These are phyloP conservation scores for Sesia bembeciformis DNA, from an alignment of 2,888 invertebrate genomes.

Conservation along the genomic window DNA sequence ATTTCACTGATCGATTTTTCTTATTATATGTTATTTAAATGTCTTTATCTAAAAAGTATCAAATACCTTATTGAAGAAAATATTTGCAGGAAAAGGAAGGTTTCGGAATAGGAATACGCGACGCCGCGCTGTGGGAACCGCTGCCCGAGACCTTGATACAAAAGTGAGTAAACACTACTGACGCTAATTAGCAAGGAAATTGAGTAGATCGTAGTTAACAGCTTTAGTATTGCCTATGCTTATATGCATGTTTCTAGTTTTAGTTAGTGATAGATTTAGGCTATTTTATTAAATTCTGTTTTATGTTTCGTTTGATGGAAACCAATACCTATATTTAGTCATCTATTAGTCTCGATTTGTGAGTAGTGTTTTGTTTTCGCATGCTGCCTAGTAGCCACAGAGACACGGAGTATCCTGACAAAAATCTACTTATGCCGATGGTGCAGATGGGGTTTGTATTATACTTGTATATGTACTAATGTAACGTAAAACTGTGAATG, in stretches of 20 bases:
- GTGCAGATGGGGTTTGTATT: slow-evolving; percentile 66
- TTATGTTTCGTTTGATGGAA: background rate
- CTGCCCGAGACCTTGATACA: slow-evolving; percentile 46
- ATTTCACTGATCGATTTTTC: too few relatives aligned
- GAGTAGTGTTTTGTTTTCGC: slow-evolving; percentile 62
- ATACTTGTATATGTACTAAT: background rate
- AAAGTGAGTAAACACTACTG: slow-evolving; percentile 35
- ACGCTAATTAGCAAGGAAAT: background rate
- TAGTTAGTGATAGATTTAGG: slow-evolving; percentile 6
- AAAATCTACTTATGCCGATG: slow-evolving; percentile 45
- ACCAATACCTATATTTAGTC: slow-evolving; percentile 1
- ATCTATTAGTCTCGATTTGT: slow-evolving; percentile 26
- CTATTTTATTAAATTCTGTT: slow-evolving; percentile 1
- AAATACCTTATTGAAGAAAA: too few relatives aligned
- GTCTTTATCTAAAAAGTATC: too few relatives aligned
- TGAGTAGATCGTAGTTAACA: slow-evolving; percentile 1
- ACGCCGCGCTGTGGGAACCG: slow-evolving; percentile 78
- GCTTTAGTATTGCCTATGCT: slow-evolving; percentile 24
- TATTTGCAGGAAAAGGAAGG: slow-evolving; percentile 78
- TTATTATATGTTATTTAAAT: too few relatives aligned
- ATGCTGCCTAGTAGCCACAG: slow-evolving; percentile 57
- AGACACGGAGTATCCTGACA: slow-evolving; percentile 49
- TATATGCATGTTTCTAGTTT: slow-evolving; percentile 17
- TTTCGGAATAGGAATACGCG: slow-evolving; percentile 78
- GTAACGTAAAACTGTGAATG: background rate